A percentile compares a stretch with the other conserved stretches of the same genome.
Evolutionary conservation across 2,797 vertebrate species (phyloP).

Genomic region (Columba guinea): DNA sequence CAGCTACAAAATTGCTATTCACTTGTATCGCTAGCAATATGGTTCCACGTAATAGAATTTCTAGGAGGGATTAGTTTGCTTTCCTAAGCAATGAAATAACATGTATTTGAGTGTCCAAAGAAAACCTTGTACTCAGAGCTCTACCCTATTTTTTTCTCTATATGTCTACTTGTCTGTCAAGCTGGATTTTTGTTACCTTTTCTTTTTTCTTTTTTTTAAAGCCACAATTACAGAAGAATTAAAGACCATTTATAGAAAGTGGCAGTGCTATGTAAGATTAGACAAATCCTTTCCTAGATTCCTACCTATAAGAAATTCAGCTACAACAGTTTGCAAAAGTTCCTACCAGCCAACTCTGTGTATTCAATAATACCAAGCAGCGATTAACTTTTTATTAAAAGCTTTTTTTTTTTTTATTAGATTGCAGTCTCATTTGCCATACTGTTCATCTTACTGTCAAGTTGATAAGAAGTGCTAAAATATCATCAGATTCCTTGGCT

Average conservation of each 20-base stretch:
- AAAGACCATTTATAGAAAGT: background rate
- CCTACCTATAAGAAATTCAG: background rate
- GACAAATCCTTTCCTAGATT: background rate
- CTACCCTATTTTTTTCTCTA: background rate
- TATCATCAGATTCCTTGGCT: background rate
- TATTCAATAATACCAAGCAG: background rate
- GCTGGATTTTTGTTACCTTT: background rate
- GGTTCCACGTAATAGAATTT: background rate
- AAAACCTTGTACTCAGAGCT: background rate
- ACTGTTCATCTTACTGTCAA: background rate
- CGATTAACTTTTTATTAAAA: background rate
- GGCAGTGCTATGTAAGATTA: background rate
- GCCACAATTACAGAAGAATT: background rate
- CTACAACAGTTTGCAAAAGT: background rate
- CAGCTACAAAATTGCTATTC: constrained; percentile 30
- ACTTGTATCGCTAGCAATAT: background rate
- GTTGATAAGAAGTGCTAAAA: background rate
- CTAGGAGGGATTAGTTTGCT: constrained; percentile 24
- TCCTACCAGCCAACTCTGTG: background rate
- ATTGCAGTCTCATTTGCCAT: background rate
- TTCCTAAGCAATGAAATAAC: constrained; percentile 26
- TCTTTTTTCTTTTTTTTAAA: background rate
- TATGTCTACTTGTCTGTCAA: background rate
- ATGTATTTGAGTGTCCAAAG: background rate
- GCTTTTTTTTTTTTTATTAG: background rate